Evolutionary conservation across 2,888 invertebrate species (phyloP).

Genomic region (Ectemnius continuus): DNA sequence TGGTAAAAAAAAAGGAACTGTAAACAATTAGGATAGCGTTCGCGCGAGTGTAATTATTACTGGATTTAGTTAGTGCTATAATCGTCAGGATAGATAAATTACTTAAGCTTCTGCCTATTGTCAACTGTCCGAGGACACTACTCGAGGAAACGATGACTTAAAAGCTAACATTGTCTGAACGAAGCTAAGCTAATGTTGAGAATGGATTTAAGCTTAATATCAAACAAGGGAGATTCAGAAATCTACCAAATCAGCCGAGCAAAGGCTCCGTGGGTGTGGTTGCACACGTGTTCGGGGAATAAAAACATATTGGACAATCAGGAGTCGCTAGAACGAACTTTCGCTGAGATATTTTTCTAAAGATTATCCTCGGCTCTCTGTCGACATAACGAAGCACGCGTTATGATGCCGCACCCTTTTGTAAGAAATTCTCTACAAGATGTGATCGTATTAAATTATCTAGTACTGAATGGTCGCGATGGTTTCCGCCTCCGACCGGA

Average conservation of each 20-base stretch:
- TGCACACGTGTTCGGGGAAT: conserved; percentile 7
- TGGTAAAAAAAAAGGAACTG: conserved; percentile 29
- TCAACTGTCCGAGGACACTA: conserved; percentile 9
- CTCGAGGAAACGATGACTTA: conserved; percentile 6
- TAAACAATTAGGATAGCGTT: neutral
- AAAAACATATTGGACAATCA: conserved; percentile 47
- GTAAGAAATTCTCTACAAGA: neutral
- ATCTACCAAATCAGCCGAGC: neutral
- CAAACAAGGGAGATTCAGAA: too few species aligned
- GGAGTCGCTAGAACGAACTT: conserved; percentile 24
- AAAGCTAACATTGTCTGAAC: neutral
- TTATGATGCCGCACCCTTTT: neutral
- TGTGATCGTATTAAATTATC: neutral
- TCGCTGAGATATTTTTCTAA: conserved; percentile 42
- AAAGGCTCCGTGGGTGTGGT: neutral
- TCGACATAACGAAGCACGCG: conserved; percentile 4
- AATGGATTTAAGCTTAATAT: too few species aligned
- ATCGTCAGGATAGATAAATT: conserved; percentile 19
- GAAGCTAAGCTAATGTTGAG: neutral
- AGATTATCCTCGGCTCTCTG: conserved; percentile 11
- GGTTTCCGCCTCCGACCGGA: too few species aligned
- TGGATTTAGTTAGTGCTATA: conserved; percentile 10
- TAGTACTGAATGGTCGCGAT: conserved; percentile 8
- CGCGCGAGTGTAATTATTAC: conserved; percentile 16
- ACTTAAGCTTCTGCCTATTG: conserved; percentile 23